Evolutionary conservation across 2,888 invertebrate genomes (phyloP).

Genomic region (Thalpophila matura): DNA sequence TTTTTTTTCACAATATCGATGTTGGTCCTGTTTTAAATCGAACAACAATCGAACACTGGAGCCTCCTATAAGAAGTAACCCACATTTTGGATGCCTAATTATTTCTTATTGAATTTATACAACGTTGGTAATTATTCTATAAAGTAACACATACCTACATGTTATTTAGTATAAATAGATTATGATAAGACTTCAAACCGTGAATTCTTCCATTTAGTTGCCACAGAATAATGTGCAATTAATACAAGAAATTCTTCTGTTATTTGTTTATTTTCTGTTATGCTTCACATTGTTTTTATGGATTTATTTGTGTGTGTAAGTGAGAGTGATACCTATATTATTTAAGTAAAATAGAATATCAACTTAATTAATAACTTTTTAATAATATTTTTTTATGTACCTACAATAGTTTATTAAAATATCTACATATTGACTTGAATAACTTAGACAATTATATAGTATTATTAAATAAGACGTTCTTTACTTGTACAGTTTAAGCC

Average conservation of each 20-base stretch:
- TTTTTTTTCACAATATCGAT: too few species aligned
- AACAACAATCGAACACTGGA: too few species aligned
- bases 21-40: too few species aligned
- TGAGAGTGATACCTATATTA: not conserved
- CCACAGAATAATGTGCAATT: constrained; percentile 72
- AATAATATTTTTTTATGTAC: too few species aligned
- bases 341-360: not conserved
- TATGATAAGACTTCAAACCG: constrained; percentile 63
- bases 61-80: too few species aligned
- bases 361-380: too few species aligned
- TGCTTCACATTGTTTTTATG: not conserved
- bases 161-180: constrained; percentile 5
- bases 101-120: too few species aligned
- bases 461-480: not conserved
- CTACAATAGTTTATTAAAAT: too few species aligned
- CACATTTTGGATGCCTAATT: too few species aligned
- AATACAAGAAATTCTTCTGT: constrained; percentile 25
- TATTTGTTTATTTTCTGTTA: not conserved
- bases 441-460: not conserved
- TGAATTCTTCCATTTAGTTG: constrained; percentile 87
- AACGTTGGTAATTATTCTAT: too few species aligned
- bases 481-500: not conserved
- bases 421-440: not conserved
- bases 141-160: too few species aligned
- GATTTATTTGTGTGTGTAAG: not conserved